Conservation (phyloP, 2,888 invertebrate genomes). For the Xestobium rufovillosum region DNA sequence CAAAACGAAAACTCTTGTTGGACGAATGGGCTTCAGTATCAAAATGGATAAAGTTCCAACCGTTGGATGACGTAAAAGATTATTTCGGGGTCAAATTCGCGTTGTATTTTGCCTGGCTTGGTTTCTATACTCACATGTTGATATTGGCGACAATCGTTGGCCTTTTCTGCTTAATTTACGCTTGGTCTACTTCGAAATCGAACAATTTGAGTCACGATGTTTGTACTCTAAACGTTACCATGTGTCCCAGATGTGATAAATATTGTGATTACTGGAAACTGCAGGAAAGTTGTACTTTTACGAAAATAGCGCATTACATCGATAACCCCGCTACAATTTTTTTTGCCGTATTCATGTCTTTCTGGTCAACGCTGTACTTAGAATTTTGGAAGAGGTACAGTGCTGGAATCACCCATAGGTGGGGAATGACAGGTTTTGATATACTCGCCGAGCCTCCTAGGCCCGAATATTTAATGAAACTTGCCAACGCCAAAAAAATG, state of each 20-base stretch:
- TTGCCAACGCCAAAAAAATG: constrained; percentile 48
- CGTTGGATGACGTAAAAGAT: constrained; percentile 67
- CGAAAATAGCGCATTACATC: constrained; percentile 68
- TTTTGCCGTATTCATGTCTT: constrained; percentile 74
- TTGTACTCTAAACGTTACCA: constrained; percentile 53
- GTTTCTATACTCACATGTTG: constrained; percentile 78
- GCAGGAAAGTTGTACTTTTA: constrained; percentile 61
- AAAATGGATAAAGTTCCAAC: constrained; percentile 67
- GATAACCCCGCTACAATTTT: constrained; percentile 74
- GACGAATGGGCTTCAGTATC: constrained; percentile 64
- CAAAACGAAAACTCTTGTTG: constrained; percentile 50
- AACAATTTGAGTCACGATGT: constrained; percentile 51
- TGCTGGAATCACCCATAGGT: constrained; percentile 67
- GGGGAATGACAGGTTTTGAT: constrained; percentile 74
- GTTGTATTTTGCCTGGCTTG: constrained; percentile 78
- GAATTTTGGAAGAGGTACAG: constrained; percentile 80
- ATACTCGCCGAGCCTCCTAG: constrained; percentile 67
- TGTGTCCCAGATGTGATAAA: constrained; percentile 77
- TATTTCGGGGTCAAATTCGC: constrained; percentile 73
- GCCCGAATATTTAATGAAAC: constrained; percentile 62
- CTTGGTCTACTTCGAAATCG: constrained; percentile 44
- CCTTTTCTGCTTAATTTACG: constrained; percentile 57
- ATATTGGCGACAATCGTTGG: constrained; percentile 66
- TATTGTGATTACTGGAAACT: constrained; percentile 70
- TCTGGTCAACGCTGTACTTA: constrained; percentile 73